Evolutionary conservation across 2,888 invertebrate genomes (phyloP), one percentile per base, ranked within the genome.

Genomic region (Xylophagus ater): DNA sequence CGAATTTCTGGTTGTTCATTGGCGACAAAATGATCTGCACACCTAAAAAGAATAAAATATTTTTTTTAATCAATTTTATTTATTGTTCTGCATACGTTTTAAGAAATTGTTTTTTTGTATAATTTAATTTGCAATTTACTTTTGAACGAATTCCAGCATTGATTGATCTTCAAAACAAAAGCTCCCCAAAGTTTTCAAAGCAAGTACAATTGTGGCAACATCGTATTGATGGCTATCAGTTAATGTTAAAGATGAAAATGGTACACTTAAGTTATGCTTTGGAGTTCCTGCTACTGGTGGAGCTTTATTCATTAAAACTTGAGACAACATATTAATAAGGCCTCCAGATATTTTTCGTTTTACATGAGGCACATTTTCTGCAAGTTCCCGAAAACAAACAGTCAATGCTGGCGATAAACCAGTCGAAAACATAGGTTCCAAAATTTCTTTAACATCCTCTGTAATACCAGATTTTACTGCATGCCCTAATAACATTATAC

Each of bases 301-400:
- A 37, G 86, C 71, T 57, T 86, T 85, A 53, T 89, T 87, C 76
- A 94, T 84, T 38, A 97, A 64, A 34, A 90, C 85, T 53, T 87
- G 75, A 2, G 90, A 93, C 4, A 98, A 67, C 75, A 94, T 90
- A 53, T 86, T 82, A 40, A 96, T 68, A 17, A 98, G 68, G 1
- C 96, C 93, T 56, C 92, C 86, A 33, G 93, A 92, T 53, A 98
- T 93, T 57, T 88, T 85, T 35, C 77, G 73, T 62, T 87, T 90
- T 12, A 98, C 70, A 33, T 78, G 71, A 1, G 96, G 92, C 31
- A 97, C 81, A 57, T 84, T 82, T 46, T 78, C 76, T 15, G 92
- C 90, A 29, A 98, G 68, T 64, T 96, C 94, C 45, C 88, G 75
- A 19, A 98, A 67, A 38, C 93, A 88, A 24, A 89, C 84, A 0